A percentile compares a stretch with the other conserved stretches of the same genome.
phyloP scores from a whole-genome alignment of 2,888 invertebrate genomes.

The Lomographa bimaculata region DNA sequence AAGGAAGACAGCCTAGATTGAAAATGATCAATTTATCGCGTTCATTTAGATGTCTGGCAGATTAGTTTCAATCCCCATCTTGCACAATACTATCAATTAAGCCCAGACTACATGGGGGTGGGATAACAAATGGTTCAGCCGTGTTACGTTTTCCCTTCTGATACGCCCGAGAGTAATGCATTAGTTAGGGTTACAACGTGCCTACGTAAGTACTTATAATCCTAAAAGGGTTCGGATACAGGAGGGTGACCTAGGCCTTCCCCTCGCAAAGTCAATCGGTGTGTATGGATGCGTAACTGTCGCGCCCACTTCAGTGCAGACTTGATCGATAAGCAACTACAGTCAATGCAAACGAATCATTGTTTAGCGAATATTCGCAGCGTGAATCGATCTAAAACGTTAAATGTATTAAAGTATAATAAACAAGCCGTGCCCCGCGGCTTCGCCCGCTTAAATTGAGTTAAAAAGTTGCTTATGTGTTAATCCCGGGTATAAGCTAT shows the following conservation, averaged over 20 bases:
- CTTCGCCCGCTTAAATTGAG: too few relatives aligned
- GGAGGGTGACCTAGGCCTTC: slow-evolving; percentile 57
- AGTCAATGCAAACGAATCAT: slow-evolving; percentile 20
- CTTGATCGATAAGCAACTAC: slow-evolving; percentile 43
- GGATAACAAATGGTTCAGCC: slow-evolving; percentile 16
- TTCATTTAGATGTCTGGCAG: slow-evolving; percentile 36
- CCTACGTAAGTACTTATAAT: slow-evolving; percentile 2
- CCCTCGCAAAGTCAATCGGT: slow-evolving; percentile 39
- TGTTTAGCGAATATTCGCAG: too few relatives aligned
- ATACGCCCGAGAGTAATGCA: slow-evolving; percentile 20
- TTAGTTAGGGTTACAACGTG: slow-evolving; percentile 14
- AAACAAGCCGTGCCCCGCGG: too few relatives aligned
- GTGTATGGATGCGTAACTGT: slow-evolving; percentile 43
- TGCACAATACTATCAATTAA: slow-evolving; percentile 33
- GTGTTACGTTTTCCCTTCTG: slow-evolving; percentile 2
- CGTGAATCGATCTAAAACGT: too few relatives aligned
- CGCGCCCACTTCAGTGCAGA: slow-evolving; percentile 52
- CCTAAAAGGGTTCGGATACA: slow-evolving; percentile 18
- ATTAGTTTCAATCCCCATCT: slow-evolving; percentile 28
- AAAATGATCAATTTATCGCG: slow-evolving; percentile 20
- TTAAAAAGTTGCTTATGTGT: too few relatives aligned
- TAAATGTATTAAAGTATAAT: too few relatives aligned
- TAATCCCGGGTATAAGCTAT: too few relatives aligned
- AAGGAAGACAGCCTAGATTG: slow-evolving; percentile 17
- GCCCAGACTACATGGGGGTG: slow-evolving; percentile 29